phyloP scores from a whole-genome alignment of 1,140 invertebrate species.

The Phenacoccus solenopsis region DNA sequence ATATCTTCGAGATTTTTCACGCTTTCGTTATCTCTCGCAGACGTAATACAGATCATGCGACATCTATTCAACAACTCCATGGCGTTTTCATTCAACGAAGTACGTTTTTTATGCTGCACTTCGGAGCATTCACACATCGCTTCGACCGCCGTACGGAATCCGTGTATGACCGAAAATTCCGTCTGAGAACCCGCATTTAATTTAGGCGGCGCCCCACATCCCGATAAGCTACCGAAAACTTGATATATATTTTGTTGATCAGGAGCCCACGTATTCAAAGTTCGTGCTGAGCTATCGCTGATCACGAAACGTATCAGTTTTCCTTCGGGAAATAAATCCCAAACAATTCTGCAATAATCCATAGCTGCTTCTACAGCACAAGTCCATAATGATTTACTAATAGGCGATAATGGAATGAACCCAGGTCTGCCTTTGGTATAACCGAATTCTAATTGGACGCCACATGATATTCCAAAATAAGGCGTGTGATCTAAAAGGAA shows the following conservation, averaged over 20 bases:
- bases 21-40: slow-evolving; percentile 66
- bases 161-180: slow-evolving; percentile 65
- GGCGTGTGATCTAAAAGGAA: slow-evolving; percentile 88
- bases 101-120: slow-evolving; percentile 37
- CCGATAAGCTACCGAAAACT: slow-evolving; percentile 48
- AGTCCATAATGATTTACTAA: slow-evolving; percentile 87
- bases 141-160: slow-evolving; percentile 74
- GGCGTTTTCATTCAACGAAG: not conserved
- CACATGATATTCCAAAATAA: slow-evolving; percentile 74
- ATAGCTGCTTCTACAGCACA: slow-evolving; percentile 84
- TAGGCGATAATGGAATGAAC: slow-evolving; percentile 59
- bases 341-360: slow-evolving; percentile 91
- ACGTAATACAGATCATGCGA: slow-evolving; percentile 77
- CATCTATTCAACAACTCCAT: slow-evolving; percentile 49
- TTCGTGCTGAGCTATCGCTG: slow-evolving; percentile 62
- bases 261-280: slow-evolving; percentile 66
- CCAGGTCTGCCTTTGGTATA: slow-evolving; percentile 57
- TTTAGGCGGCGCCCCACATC: slow-evolving; percentile 52
- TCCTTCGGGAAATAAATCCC: slow-evolving; percentile 82
- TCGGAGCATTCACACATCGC: slow-evolving; percentile 68
- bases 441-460: slow-evolving; percentile 79
- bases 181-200: slow-evolving; percentile 34
- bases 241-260: slow-evolving; percentile 70
- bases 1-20: slow-evolving; percentile 74
- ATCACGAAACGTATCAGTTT: slow-evolving; percentile 76